phyloP scores from a whole-genome alignment of 64 coral and sea anemone genomes.

The Astreopora myriophthalma region DNA sequence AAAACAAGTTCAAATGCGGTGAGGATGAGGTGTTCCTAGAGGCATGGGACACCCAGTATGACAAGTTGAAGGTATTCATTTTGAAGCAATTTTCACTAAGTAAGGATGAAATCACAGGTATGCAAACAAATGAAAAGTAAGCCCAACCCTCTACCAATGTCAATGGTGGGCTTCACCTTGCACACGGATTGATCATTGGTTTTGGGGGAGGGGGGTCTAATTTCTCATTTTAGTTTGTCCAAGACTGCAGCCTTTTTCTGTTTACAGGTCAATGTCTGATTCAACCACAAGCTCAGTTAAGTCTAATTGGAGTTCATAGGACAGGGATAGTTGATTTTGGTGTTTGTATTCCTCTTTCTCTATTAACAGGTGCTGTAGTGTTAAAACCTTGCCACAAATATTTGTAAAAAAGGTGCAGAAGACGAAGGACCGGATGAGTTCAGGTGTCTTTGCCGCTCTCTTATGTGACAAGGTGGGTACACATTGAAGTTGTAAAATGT shows the following conservation, averaged over 20 bases:
- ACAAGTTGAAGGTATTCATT: background rate
- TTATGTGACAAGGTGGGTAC: too few relatives aligned
- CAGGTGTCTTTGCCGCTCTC: background rate
- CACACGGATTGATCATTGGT: too few relatives aligned
- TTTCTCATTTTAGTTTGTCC: too few relatives aligned
- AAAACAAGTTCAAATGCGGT: background rate
- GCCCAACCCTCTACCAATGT: background rate
- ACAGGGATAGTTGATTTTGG: background rate
- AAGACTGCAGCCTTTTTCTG: background rate
- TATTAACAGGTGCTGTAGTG: background rate
- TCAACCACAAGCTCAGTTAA: background rate
- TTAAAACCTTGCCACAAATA: background rate
- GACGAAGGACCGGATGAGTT: background rate
- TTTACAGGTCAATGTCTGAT: background rate
- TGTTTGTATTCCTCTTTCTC: background rate
- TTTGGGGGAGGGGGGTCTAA: too few relatives aligned
- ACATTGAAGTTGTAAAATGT: too few relatives aligned
- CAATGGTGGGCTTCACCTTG: too few relatives aligned
- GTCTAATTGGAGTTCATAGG: background rate
- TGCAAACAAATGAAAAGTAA: background rate
- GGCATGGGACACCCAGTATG: background rate
- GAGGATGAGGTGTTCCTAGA: background rate
- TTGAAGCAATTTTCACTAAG: background rate
- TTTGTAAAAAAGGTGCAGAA: background rate
- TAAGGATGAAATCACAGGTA: conserved; percentile 1